Conservation (phyloP, 2,888 invertebrate genomes). For the Drosophila putrida region DNA sequence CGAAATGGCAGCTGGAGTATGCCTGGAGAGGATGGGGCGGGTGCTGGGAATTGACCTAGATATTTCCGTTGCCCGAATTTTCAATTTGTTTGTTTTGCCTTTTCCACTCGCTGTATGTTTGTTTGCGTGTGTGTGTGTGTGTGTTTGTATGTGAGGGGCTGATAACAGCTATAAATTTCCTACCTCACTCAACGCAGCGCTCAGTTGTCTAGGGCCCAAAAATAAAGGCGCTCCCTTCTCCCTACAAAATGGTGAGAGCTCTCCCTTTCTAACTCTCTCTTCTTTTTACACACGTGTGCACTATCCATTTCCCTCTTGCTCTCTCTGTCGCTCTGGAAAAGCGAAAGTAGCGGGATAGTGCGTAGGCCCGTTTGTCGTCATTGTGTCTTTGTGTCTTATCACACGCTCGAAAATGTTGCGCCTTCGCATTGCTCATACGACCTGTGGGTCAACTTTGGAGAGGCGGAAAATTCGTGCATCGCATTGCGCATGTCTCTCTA, state of each 20-base stretch:
- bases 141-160: conserved; percentile 22
- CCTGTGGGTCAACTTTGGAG: conserved; percentile 60
- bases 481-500: conserved; percentile 52
- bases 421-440: conserved; percentile 71
- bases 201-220: conserved; percentile 70
- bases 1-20: conserved; percentile 32
- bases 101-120: conserved; percentile 16
- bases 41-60: conserved; percentile 61
- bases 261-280: conserved; percentile 10
- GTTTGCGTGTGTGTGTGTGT: conserved; percentile 18
- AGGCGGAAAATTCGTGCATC: conserved; percentile 6
- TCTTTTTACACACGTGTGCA: no score
- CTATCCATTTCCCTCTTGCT: background rate
- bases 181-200: conserved; percentile 73
- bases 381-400: conserved; percentile 59
- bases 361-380: conserved; percentile 52
- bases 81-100: conserved; percentile 43
- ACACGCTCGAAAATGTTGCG: conserved; percentile 76
- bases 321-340: conserved; percentile 39
- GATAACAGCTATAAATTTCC: conserved; percentile 76
- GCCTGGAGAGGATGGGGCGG: background rate
- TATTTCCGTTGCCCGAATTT: conserved; percentile 51
- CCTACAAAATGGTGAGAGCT: conserved; percentile 25
- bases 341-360: conserved; percentile 54
- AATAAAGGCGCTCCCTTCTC: conserved; percentile 19